phyloP scores from a whole-genome alignment of 1,140 invertebrate genomes.

The Aphaenogaster floridana region DNA sequence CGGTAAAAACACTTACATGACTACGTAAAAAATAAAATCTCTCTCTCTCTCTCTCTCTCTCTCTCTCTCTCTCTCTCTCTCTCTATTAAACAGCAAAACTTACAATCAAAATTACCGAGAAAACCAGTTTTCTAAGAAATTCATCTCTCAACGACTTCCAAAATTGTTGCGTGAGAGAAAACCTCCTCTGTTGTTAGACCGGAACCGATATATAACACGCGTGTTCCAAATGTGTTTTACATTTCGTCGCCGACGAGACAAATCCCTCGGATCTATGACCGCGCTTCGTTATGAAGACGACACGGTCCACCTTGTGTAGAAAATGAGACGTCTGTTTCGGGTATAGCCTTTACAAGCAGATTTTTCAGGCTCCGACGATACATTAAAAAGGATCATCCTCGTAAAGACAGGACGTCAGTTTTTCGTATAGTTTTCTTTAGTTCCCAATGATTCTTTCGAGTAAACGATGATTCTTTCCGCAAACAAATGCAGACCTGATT shows the following conservation, averaged over 20 bases:
- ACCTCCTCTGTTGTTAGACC: conserved; percentile 51
- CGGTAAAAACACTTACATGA: neutral
- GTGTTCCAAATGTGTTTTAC: conserved; percentile 73
- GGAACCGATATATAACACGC: conserved; percentile 77
- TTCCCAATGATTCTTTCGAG: conserved; percentile 23
- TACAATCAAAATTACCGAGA: neutral
- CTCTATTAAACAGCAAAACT: neutral
- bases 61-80: neutral
- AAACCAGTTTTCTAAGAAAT: neutral
- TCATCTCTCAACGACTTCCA: conserved; percentile 16
- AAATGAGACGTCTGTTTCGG: conserved; percentile 66
- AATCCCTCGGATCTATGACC: conserved; percentile 76
- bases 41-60: too few species aligned
- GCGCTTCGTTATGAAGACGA: conserved; percentile 68
- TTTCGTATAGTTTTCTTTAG: neutral
- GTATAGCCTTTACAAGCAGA: conserved; percentile 73
- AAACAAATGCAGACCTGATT: neutral
- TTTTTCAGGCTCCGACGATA: conserved; percentile 45
- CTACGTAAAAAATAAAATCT: conserved; percentile 5
- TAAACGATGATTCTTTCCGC: neutral
- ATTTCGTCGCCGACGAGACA: conserved; percentile 72
- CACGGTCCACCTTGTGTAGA: conserved; percentile 76
- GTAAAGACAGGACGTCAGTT: neutral
- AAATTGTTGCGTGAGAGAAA: conserved; percentile 37
- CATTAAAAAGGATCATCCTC: conserved; percentile 67